These are phyloP conservation scores for Edolisoma coerulescens DNA, from an alignment of 2,113 vertebrate species.

Conservation along the genomic window DNA sequence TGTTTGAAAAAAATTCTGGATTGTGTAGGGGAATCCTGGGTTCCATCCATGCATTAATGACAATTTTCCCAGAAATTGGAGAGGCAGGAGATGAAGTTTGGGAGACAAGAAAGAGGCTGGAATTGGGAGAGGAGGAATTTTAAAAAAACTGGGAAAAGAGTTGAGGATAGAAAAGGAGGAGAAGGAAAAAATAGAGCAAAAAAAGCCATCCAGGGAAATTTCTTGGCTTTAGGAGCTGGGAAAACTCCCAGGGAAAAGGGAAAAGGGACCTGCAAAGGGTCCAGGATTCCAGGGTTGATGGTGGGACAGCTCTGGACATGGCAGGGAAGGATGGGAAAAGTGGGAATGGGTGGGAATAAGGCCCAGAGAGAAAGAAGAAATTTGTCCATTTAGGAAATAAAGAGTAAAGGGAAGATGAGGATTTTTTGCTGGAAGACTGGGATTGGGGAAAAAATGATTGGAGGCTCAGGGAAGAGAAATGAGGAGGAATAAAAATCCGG, in stretches of 20 bases:
- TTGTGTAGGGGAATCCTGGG: neutral
- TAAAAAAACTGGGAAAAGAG: neutral
- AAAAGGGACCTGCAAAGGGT: no score
- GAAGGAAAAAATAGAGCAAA: neutral
- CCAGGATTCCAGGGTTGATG: neutral
- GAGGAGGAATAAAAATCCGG: neutral
- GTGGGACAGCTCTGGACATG: fast-evolving
- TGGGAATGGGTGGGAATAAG: neutral
- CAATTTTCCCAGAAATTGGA: neutral
- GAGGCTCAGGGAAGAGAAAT: neutral
- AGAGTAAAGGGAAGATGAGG: neutral
- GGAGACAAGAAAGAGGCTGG: neutral
- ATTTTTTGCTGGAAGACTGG: neutral
- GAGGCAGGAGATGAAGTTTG: neutral
- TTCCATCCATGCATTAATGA: neutral
- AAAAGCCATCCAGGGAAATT: neutral
- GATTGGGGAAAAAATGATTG: neutral
- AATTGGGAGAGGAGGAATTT: neutral
- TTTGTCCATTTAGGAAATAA: neutral
- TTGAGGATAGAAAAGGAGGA: neutral
- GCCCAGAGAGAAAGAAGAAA: neutral
- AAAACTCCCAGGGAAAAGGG: neutral
- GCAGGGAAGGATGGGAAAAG: neutral
- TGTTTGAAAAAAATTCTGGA: neutral
- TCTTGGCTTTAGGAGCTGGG: neutral